Evolutionary conservation across 1,140 invertebrate species (phyloP), one percentile per base, ranked within the genome.

Genomic region (Drosophila neocordata): DNA sequence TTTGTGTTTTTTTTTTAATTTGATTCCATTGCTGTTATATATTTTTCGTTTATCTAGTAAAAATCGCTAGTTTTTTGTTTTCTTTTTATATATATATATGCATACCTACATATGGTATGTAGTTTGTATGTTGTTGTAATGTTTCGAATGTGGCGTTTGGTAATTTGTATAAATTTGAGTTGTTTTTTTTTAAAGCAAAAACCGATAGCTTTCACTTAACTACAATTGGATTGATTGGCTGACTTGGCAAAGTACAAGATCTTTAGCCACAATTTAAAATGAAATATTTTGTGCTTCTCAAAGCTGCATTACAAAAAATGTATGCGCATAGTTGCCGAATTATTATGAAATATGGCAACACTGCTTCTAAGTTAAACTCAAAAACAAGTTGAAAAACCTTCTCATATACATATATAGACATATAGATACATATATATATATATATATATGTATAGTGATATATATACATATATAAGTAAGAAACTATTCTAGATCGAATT

Each of bases 11-110:
- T 61, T 41, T 59, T 31, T 58, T 56, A 63, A 69, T 73, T 73
- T 59, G 41, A 73, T 77, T 56, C 51, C 60, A 52, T 56, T 41
- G 51, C 4, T 31, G 38, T 41, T 38, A 38, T 59, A 44, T 56
- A 44, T 34, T 41, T 41, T 35, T 55, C 27, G 65, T 68, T 62
- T 57, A 58, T 65, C 57, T 70, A 65, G 62, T 74, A 65, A 74
- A 69, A 69, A 73, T 52, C 60, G 44, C 37, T 69, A 56, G 27
- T 35, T 56, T 56, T 31, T 31, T 31, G 4, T 31, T 31, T 31
- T 31, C 1, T 31, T 31, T 31, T 31, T 31, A 6, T 31, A 31
- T 24, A n/a, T n/a, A n/a, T n/a, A 34, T 31, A 55, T 55, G 52
- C 53, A 56, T 34, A 20, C 41, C 41, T 48, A 48, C 41, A 20